A percentile compares a stretch with the other conserved stretches of the same genome.
phyloP scores from a whole-genome alignment of 2,797 vertebrate species.

The Mormyrops attenuatus region DNA sequence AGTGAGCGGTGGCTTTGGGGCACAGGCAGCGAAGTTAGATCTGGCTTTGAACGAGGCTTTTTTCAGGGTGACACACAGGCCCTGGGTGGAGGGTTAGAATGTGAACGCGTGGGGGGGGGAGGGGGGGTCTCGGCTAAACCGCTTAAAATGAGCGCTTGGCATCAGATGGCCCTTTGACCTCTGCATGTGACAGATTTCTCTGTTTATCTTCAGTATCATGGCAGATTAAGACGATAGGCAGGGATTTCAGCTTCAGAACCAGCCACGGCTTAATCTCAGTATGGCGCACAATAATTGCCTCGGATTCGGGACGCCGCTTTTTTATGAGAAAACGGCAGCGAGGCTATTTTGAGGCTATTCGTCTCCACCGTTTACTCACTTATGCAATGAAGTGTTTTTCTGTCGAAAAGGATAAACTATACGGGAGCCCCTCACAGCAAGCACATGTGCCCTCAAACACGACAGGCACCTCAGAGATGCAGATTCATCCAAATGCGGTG shows the following conservation, averaged over 20 bases:
- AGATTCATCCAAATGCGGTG: background rate
- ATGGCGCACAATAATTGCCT: background rate
- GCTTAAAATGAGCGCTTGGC: constrained; percentile 10
- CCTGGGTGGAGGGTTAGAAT: background rate
- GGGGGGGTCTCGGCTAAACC: background rate
- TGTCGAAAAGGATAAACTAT: background rate
- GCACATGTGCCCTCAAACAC: background rate
- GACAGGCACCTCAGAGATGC: background rate
- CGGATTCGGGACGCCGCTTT: background rate
- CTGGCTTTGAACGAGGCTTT: background rate
- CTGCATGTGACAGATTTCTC: background rate
- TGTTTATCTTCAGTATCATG: constrained; percentile 17
- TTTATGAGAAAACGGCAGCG: background rate
- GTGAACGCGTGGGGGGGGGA: background rate
- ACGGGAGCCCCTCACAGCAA: background rate
- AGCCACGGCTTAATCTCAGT: background rate
- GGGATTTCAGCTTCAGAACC: background rate
- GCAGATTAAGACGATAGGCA: constrained; percentile 16
- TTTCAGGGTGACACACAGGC: background rate
- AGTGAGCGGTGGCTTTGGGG: background rate
- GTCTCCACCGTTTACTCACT: background rate
- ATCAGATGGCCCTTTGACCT: background rate
- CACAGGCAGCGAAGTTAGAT: background rate
- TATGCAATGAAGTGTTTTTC: background rate
- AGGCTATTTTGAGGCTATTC: background rate